Base-by-base conservation (phyloP, 2,888 invertebrate genomes). In the Hydriomena furcata region DNA sequence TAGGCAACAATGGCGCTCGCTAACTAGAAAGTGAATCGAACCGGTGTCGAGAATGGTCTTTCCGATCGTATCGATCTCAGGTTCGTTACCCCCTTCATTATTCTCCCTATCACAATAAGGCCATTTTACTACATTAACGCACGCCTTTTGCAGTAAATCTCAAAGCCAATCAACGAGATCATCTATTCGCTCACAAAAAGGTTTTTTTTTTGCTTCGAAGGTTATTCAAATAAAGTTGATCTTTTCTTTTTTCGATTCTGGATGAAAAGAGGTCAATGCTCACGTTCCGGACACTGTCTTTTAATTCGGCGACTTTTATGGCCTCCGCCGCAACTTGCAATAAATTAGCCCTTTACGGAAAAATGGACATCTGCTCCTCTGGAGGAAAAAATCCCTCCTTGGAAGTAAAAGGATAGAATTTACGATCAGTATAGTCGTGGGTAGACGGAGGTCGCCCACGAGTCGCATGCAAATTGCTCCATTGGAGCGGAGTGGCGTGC, bases 391-490 rank as follows among this genome's bases (percentile, higher is more conserved):
- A 80, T 65, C 72, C 79, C 77, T 81, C 71, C 81, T 82, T 82
- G 73, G 77, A 83, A 84, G 84, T 82, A 84, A 84, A 85, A 86
- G 83, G 86, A 86, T 83, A 76, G 84, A 89, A 88, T 89, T 87
- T 89, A 88, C 87, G 88, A 82, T 75, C 83, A 79, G 76, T 78
- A 81, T 85, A 83, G 79, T 80, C 81, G 83, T 83, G 85, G 84
- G 86, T 84, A 80, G 85, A 79, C 77, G 79, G 79, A 76, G 74
- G 73, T 75, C 82, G 81, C 81, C 82, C 80, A 84, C 84, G 84
- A 81, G 77, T 71, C 78, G 87, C 87, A 88, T 89, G 88, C 84
- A 88, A 88, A 89, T 89, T 77, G 77, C 78, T 77, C 81, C 77
- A 88, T 88, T 83, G 82, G 73, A 77, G 76, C 71, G 75, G 71